A percentile compares a stretch with the other conserved stretches of the same genome.
These are phyloP conservation scores for Porites rus DNA, from an alignment of 92 coral and sea anemone species.

Conservation along the genomic window DNA sequence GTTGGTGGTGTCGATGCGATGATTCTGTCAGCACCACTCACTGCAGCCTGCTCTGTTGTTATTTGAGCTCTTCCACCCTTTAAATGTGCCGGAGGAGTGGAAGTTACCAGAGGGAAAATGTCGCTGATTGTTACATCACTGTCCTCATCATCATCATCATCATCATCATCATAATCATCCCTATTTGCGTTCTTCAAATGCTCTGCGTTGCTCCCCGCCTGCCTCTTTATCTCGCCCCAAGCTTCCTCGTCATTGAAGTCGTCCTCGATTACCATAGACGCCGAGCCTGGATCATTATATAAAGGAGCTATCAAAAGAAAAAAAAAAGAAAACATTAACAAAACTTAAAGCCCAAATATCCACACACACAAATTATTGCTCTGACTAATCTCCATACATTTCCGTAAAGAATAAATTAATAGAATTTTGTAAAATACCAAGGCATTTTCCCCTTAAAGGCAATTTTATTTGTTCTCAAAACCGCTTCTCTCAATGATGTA, in stretches of 20 bases:
- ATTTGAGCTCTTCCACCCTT: constrained; percentile 2
- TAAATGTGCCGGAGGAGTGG: constrained; percentile 45
- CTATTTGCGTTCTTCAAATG: constrained; percentile 6
- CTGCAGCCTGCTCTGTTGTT: constrained; percentile 3
- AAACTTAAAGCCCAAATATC: too few relatives aligned
- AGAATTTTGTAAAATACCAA: too few relatives aligned
- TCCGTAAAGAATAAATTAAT: too few relatives aligned
- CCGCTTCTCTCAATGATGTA: too few relatives aligned
- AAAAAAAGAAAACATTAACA: background rate
- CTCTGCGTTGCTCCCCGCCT: constrained; percentile 52
- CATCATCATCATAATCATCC: constrained; percentile 59
- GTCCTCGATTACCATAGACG: constrained; percentile 43
- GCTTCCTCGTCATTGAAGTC: constrained; percentile 93
- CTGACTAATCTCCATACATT: too few relatives aligned
- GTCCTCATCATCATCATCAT: constrained; percentile 71
- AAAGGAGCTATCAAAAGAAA: constrained; percentile 4
- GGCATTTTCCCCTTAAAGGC: too few relatives aligned
- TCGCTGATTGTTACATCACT: constrained; percentile 84
- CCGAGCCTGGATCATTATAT: constrained; percentile 1
- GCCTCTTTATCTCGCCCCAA: constrained; percentile 83
- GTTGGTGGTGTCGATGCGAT: constrained; percentile 93
- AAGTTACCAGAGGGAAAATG: constrained; percentile 57
- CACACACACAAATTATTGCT: too few relatives aligned
- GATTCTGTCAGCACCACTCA: constrained; percentile 1
- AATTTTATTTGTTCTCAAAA: too few relatives aligned